Conservation (phyloP, 2,888 invertebrate species). For the Ephialtes manifestator region DNA sequence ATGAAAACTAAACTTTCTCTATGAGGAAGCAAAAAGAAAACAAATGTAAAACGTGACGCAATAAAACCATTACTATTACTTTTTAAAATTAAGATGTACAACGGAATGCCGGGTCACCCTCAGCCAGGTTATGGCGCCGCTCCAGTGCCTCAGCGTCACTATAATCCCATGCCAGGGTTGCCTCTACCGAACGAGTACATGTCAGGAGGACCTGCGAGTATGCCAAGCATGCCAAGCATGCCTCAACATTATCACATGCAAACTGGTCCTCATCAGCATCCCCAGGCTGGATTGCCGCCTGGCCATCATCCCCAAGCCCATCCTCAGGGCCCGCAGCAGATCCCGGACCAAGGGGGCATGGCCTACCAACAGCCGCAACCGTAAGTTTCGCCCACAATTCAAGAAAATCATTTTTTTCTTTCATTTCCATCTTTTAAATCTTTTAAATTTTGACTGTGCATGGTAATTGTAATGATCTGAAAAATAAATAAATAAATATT, state of each 20-base stretch:
- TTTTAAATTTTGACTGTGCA: background rate
- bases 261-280: slow-evolving; percentile 78
- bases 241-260: slow-evolving; percentile 82
- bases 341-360: slow-evolving; percentile 71
- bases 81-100: slow-evolving; percentile 76
- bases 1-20: too few species aligned
- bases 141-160: slow-evolving; percentile 76
- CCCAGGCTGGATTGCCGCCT: slow-evolving; percentile 59
- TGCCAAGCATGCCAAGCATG: slow-evolving; percentile 79
- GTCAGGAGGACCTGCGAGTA: slow-evolving; percentile 74
- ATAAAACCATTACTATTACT: too few species aligned
- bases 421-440: background rate
- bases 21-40: too few species aligned
- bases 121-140: slow-evolving; percentile 76
- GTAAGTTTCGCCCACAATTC: slow-evolving; percentile 47
- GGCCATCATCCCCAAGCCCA: slow-evolving; percentile 66
- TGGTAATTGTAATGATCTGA: background rate
- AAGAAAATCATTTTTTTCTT: background rate
- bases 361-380: slow-evolving; percentile 76
- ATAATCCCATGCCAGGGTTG: slow-evolving; percentile 77
- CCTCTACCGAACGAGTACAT: slow-evolving; percentile 79
- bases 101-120: slow-evolving; percentile 80
- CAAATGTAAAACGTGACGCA: too few species aligned
- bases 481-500: slow-evolving; percentile 1
- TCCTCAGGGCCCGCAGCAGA: slow-evolving; percentile 61